Evolutionary conservation across 30 jellyfish, hydroid and myxozoan species (phyloP).

Genomic region (Mastigias papua): DNA sequence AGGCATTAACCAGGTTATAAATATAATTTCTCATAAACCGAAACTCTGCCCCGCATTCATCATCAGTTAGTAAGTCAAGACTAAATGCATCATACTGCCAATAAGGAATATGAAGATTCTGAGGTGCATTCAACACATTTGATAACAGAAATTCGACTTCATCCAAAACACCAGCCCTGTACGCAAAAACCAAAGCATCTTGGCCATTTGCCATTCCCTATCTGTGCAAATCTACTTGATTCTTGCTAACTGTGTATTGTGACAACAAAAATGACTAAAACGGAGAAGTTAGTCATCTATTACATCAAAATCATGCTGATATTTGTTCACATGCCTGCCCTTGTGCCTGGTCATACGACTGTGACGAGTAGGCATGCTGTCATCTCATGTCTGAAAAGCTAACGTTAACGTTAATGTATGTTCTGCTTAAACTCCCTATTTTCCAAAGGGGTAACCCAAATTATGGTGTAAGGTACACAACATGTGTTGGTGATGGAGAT

Average conservation of each 20-base stretch:
- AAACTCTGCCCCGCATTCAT: constrained; percentile 24
- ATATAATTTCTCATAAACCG: constrained; percentile 2
- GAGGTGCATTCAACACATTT: background rate
- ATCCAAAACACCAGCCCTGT: background rate
- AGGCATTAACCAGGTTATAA: too few relatives aligned
- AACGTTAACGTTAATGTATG: background rate
- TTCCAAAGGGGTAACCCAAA: too few relatives aligned
- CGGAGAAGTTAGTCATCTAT: too few relatives aligned
- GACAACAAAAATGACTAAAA: too few relatives aligned
- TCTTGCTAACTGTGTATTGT: too few relatives aligned
- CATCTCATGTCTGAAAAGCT: background rate
- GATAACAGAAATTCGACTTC: background rate
- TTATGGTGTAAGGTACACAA: background rate
- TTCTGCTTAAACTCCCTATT: background rate
- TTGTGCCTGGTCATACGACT: background rate
- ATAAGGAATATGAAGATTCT: background rate
- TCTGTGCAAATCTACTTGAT: too few relatives aligned
- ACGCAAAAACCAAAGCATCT: constrained; percentile 7
- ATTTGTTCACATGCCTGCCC: background rate
- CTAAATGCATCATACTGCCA: constrained; percentile 18
- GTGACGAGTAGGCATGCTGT: background rate
- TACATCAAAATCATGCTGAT: too few relatives aligned
- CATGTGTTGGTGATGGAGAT: background rate
- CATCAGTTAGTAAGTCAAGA: constrained; percentile 2
- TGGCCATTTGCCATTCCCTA: constrained; percentile 4